These are phyloP conservation scores for Neomonachus schauinslandi DNA, from an alignment of 2,113 vertebrate species.

Conservation along the genomic window DNA sequence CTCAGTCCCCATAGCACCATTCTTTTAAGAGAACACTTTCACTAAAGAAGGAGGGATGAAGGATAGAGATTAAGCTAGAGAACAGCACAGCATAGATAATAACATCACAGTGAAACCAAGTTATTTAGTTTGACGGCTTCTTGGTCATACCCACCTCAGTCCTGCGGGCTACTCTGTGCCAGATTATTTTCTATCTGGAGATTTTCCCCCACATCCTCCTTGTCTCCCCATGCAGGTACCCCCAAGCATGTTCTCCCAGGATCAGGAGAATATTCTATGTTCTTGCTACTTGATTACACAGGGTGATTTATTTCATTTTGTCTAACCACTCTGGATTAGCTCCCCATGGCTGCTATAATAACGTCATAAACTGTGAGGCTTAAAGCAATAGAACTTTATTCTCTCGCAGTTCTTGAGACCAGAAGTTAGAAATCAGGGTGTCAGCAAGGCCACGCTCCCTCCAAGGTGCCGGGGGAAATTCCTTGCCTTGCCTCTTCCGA, in stretches of 20 bases:
- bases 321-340: not conserved
- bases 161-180: not conserved
- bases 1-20: not conserved
- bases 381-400: not conserved
- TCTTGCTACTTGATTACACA: not conserved
- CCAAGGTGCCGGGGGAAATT: rapidly evolving
- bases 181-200: not conserved
- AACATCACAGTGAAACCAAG: not conserved
- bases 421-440: not conserved
- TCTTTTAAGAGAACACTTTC: not conserved
- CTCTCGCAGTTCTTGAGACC: not conserved
- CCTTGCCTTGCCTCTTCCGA: not conserved
- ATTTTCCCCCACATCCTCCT: not conserved
- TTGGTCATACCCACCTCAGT: not conserved
- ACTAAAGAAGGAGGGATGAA: not conserved
- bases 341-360: not conserved
- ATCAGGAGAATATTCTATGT: not conserved
- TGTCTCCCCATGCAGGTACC: too few species aligned
- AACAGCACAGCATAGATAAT: not conserved
- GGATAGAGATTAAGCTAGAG: not conserved
- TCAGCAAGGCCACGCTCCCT: not conserved
- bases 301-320: not conserved
- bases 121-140: not conserved
- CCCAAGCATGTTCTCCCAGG: not conserved
- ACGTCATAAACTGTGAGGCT: not conserved